Base-by-base conservation (phyloP, 2,797 vertebrate species). In the Sebastolobus altivelis region DNA sequence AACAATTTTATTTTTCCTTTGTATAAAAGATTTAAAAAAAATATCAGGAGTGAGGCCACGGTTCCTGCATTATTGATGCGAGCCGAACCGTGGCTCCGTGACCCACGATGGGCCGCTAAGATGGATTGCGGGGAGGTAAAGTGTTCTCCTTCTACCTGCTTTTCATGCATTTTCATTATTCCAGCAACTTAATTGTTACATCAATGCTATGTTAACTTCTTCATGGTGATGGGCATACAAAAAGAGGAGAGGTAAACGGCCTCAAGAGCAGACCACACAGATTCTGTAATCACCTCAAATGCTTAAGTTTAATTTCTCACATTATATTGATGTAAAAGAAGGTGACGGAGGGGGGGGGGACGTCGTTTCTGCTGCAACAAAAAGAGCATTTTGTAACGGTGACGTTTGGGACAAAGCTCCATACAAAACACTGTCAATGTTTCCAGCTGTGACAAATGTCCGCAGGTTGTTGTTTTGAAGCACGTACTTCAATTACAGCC, bases 21-120 rank as follows among this genome's bases (percentile, higher is more conserved):
- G 27, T 79, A 67, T 29, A 46, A 77, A 87, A 58, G 52, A 80
- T 80, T 46, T 40, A 70, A 72, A 61, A 75, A 69, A 81, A 85
- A 74, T n/a, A 72, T n/a, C 52, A 72, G 27, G 37, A 84, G 11
- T 37, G 16, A 20, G 22, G 31, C 18, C 74, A 40, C 63, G 38
- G 33, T 77, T 72, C 60, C 60, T 84, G 46, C 65, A 75, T 77
- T 82, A 82, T 73, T 87, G 5, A 85, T 75, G 27, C 8, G 16
- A 62, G 72, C 58, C 8, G 67, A 77, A 77, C 65, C 46, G 31
- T 27, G 22, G 35, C 55, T 69, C 70, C 27, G 11, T 71, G 71
- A 74, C 46, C 56, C 16, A 54, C 37, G 4, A 4, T 29, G 38
- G 29, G 37, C 43, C n/a, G 22, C 31, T 65, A 25, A 71, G 71